Evolutionary conservation across 2,797 vertebrate genomes (phyloP).

Genomic region (Phataginus tricuspis): DNA sequence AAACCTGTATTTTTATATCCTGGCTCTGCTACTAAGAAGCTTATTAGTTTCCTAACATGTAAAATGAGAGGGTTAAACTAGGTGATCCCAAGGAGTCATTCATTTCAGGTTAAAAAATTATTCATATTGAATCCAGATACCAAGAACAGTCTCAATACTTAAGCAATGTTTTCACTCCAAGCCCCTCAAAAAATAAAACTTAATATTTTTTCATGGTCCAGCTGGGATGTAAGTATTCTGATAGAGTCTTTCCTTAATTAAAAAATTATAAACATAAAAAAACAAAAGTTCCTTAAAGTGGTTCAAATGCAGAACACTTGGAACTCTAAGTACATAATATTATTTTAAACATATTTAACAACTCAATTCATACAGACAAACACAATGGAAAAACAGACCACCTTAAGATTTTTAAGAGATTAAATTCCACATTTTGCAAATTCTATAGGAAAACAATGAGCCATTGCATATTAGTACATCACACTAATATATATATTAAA

Average conservation of each 20-base stretch:
- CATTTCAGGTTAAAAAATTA: conserved; percentile 5
- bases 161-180: not conserved
- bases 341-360: conserved; percentile 61
- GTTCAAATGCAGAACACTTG: conserved; percentile 51
- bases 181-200: conserved; percentile 43
- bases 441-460: conserved; percentile 48
- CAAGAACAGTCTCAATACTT: not conserved
- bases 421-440: conserved; percentile 24
- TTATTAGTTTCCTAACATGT: not conserved
- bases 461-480: not conserved
- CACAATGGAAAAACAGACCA: conserved; percentile 10
- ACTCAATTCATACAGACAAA: conserved; percentile 42
- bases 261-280: conserved; percentile 66
- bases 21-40: not conserved
- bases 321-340: conserved; percentile 21
- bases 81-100: not conserved
- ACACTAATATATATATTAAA: conserved; percentile 40
- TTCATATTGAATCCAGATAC: not conserved
- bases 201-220: not conserved
- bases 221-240: conserved; percentile 49
- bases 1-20: not conserved
- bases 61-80: not conserved
- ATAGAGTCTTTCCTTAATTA: conserved; percentile 55
- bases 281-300: not conserved
- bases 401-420: conserved; percentile 21